Conservation (phyloP, 2,888 invertebrate genomes). For the Trichacis sp. region DNA sequence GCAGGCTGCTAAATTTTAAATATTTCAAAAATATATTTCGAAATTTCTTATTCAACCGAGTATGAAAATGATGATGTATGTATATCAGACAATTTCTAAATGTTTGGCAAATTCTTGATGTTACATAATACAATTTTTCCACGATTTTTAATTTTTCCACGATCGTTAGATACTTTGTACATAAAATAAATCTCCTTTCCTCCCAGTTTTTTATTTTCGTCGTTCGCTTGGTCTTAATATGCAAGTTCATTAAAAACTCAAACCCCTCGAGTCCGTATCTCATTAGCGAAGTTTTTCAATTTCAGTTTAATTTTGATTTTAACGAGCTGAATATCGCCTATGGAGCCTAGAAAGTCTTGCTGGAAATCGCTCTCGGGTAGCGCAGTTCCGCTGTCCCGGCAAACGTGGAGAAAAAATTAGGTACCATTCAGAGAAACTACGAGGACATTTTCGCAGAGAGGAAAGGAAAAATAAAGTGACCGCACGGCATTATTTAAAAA, state of each 20-base stretch:
- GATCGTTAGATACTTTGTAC: too few relatives aligned
- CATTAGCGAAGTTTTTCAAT: slow-evolving; percentile 1
- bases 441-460: neutral
- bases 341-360: neutral
- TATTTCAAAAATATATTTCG: too few relatives aligned
- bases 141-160: too few relatives aligned
- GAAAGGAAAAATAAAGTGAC: neutral
- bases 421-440: neutral
- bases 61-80: too few relatives aligned
- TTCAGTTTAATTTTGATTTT: slow-evolving; percentile 1
- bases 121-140: too few relatives aligned
- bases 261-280: neutral
- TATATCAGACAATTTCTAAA: too few relatives aligned
- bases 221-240: neutral
- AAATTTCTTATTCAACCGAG: too few relatives aligned
- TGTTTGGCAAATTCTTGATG: too few relatives aligned
- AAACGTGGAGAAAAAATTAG: neutral
- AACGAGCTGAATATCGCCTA: neutral
- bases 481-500: neutral
- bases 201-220: neutral
- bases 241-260: slow-evolving; percentile 1
- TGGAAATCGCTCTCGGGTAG: neutral
- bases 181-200: too few relatives aligned
- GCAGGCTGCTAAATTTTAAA: too few relatives aligned
- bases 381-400: neutral